Evolutionary conservation across 2,113 vertebrate genomes (phyloP).

Genomic region (Pterocles gutturalis): DNA sequence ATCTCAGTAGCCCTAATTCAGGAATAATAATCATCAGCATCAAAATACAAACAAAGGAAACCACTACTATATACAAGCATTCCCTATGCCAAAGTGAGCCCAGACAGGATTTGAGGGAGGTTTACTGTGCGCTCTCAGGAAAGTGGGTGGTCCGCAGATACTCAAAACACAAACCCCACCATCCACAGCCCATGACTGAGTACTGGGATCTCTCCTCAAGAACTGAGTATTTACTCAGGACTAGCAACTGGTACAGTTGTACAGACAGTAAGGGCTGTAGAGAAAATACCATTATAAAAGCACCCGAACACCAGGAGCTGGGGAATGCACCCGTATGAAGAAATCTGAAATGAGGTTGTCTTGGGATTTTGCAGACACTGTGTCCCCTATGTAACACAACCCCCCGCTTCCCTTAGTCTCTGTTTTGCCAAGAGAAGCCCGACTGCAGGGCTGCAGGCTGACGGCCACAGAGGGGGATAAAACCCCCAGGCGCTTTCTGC

Average conservation of each 20-base stretch:
- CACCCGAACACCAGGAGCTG: not conserved
- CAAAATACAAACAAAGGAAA: slow-evolving; percentile 64
- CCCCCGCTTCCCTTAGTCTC: not conserved
- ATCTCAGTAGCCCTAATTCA: not conserved
- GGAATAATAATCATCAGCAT: not conserved
- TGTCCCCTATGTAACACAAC: not conserved
- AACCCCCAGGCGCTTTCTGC: not conserved
- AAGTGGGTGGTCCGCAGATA: slow-evolving; percentile 51
- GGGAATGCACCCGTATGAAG: not conserved
- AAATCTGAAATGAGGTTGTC: not conserved
- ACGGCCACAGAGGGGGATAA: not conserved
- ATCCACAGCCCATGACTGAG: not conserved
- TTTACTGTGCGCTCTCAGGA: not conserved
- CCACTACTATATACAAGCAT: slow-evolving; percentile 26
- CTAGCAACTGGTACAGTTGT: not conserved
- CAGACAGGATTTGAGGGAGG: slow-evolving; percentile 38
- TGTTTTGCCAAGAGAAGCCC: not conserved
- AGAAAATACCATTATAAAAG: not conserved
- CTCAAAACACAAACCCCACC: not conserved
- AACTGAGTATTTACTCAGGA: not conserved
- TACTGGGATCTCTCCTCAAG: not conserved
- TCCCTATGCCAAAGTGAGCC: slow-evolving; percentile 3
- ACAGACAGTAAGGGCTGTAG: not conserved
- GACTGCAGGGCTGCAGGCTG: not conserved
- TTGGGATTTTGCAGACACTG: not conserved